Conservation (phyloP, 2,797 vertebrate species). For the Dryobates pubescens region DNA sequence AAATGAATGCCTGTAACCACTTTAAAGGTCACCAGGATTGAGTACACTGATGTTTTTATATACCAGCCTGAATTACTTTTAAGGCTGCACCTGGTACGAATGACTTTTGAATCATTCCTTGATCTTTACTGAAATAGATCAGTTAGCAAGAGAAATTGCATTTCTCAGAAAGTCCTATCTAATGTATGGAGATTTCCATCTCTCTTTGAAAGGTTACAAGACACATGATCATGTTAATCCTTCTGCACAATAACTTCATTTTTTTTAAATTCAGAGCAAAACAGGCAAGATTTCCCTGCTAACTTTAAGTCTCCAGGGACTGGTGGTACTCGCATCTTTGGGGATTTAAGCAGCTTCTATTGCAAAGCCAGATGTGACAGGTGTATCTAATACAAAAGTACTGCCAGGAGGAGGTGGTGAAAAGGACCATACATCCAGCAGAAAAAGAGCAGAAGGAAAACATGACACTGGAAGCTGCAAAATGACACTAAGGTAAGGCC, state of each 20-base stretch:
- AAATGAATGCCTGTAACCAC: constrained; percentile 31
- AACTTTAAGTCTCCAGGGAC: neutral
- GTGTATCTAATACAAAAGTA: neutral
- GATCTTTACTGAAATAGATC: constrained; percentile 55
- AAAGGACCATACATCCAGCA: neutral
- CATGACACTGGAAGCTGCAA: neutral
- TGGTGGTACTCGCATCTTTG: neutral
- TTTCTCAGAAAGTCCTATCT: constrained; percentile 12
- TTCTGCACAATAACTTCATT: neutral
- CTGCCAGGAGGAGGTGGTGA: neutral
- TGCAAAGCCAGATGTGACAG: neutral
- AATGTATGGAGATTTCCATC: constrained; percentile 1
- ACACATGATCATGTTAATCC: neutral
- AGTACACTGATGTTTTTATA: constrained; percentile 45
- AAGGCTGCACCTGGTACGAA: constrained; percentile 38
- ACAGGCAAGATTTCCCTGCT: neutral
- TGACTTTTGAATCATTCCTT: constrained; percentile 68
- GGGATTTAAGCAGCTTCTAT: neutral
- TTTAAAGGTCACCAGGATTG: constrained; percentile 71
- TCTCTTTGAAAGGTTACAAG: constrained; percentile 43
- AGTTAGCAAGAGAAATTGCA: constrained; percentile 24
- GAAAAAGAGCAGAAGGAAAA: neutral
- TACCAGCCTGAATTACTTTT: constrained; percentile 55
- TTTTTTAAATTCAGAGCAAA: neutral
- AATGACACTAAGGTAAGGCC: neutral